Conservation (phyloP, 2,797 vertebrate species). For the Esox lucius region DNA sequence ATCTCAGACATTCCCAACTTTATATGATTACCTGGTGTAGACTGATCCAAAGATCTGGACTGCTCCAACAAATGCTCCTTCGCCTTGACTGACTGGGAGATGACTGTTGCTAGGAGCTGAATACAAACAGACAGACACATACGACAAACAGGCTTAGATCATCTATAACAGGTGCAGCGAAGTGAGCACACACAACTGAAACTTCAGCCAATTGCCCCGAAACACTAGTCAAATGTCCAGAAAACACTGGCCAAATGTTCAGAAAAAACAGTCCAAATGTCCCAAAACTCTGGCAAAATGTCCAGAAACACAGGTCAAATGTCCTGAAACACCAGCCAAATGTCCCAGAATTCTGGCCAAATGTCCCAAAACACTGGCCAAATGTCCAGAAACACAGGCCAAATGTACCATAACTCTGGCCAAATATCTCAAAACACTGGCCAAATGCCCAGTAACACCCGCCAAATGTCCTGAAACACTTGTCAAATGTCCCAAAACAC, state of each 20-base stretch:
- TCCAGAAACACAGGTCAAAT: no score
- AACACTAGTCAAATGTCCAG: no score
- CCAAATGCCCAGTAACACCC: no score
- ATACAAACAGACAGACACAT: slow-evolving; percentile 22
- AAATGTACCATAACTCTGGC: no score
- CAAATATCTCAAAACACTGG: no score
- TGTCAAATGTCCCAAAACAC: no score
- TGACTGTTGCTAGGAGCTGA: slow-evolving; percentile 90
- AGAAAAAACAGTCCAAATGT: neutral
- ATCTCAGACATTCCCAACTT: neutral
- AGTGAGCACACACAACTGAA: neutral
- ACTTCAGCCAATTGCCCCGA: no score
- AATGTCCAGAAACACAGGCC: neutral
- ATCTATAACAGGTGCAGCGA: neutral
- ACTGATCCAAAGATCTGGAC: slow-evolving; percentile 85
- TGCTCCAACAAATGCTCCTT: slow-evolving; percentile 88
- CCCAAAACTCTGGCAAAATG: no score
- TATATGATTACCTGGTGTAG: slow-evolving; percentile 77
- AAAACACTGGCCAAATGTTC: no score
- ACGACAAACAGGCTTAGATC: slow-evolving; percentile 13
- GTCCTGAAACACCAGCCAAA: no score
- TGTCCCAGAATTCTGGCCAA: no score
- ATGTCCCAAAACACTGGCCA: neutral
- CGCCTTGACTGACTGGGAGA: slow-evolving; percentile 94
- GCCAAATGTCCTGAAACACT: no score